A percentile compares a stretch with the other conserved stretches of the same genome.
Conservation (phyloP, 2,113 vertebrate species). For the Phalacrocorax carbo region DNA sequence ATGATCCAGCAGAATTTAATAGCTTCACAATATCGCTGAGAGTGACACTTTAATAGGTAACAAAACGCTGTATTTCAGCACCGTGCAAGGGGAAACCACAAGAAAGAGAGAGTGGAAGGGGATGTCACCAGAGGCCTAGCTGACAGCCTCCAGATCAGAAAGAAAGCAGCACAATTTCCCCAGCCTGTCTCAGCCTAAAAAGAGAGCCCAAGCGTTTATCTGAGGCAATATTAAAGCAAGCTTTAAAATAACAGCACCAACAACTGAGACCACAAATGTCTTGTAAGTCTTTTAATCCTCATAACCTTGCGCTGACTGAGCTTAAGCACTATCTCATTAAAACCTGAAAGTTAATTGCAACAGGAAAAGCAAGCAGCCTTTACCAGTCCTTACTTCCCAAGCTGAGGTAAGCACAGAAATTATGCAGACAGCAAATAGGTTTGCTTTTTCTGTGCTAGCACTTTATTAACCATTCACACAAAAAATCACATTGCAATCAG, state of each 20-base stretch:
- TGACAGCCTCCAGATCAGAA: background rate
- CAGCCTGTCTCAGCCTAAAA: background rate
- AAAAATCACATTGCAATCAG: background rate
- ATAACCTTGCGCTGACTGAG: background rate
- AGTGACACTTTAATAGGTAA: slow-evolving; percentile 61
- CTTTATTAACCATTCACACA: background rate
- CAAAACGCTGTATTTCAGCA: slow-evolving; percentile 54
- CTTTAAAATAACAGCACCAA: background rate
- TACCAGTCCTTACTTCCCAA: background rate
- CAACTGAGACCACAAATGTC: background rate
- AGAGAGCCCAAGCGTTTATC: background rate
- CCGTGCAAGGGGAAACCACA: slow-evolving; percentile 6
- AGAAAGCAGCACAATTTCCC: background rate
- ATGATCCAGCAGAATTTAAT: slow-evolving; percentile 71
- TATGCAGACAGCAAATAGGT: background rate
- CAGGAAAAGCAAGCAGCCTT: slow-evolving; percentile 10
- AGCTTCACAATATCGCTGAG: slow-evolving; percentile 55
- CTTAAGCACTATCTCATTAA: slow-evolving; percentile 18
- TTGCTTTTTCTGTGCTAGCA: background rate
- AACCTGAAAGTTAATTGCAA: slow-evolving; percentile 17
- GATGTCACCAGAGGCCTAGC: background rate
- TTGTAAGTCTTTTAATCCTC: background rate
- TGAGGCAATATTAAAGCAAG: background rate
- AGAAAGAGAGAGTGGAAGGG: slow-evolving; percentile 44
- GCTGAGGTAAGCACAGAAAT: background rate